phyloP scores from a whole-genome alignment of 1,140 invertebrate species.

The Eriosoma lanigerum region DNA sequence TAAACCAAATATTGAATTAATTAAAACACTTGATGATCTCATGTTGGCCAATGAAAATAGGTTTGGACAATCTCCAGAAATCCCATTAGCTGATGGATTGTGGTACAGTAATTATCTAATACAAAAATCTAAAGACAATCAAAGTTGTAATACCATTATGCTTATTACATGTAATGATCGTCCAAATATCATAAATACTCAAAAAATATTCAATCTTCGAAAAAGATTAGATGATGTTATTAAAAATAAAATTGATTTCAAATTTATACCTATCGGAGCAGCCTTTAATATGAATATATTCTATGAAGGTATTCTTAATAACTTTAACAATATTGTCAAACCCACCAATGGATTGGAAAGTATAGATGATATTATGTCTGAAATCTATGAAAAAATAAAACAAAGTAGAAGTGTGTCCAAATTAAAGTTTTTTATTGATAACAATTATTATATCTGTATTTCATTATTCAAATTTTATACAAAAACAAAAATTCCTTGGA shows the following conservation, averaged over 20 bases:
- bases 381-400: slow-evolving; percentile 24
- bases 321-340: neutral
- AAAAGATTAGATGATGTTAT: slow-evolving; percentile 48
- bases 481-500: slow-evolving; percentile 24
- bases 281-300: slow-evolving; percentile 34
- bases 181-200: neutral
- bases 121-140: slow-evolving; percentile 45
- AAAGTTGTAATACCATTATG: slow-evolving; percentile 33
- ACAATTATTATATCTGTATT: slow-evolving; percentile 19
- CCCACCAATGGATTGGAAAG: neutral
- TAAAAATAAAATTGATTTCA: slow-evolving; percentile 39
- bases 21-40: slow-evolving; percentile 39
- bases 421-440: slow-evolving; percentile 26
- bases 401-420: slow-evolving; percentile 23
- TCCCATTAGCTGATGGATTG: slow-evolving; percentile 28
- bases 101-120: slow-evolving; percentile 41
- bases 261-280: slow-evolving; percentile 47
- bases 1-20: slow-evolving; percentile 18
- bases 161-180: slow-evolving; percentile 48
- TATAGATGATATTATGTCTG: slow-evolving; percentile 30
- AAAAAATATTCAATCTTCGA: slow-evolving; percentile 22
- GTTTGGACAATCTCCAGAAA: neutral
- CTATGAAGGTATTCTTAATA: slow-evolving; percentile 28
- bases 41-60: neutral
- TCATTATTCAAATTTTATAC: slow-evolving; percentile 45